Evolutionary conservation across 2,113 vertebrate genomes (phyloP), one percentile per base, ranked within the genome.

Genomic region (Hoplias malabaricus): DNA sequence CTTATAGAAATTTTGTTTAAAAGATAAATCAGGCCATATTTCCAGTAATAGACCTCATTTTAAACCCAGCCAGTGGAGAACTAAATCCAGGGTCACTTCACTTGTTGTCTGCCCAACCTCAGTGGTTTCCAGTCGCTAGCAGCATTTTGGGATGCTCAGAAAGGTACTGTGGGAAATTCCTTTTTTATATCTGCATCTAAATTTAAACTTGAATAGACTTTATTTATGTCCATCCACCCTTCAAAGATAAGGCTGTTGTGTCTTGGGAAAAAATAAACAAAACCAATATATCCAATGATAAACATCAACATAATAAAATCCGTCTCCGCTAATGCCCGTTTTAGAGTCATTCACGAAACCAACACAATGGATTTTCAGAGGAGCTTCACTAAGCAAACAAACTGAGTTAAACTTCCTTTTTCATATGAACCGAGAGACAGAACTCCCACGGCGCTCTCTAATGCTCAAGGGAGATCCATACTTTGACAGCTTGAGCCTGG

Each of bases 401-500:
- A 83, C 21, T 36, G 13, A 2, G 34, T 19, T 56, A 50, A 42
- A 67, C 16, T 67, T 48, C 25, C 63, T 67, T 71, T 71, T 57
- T 72, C 10, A 23, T 61, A 54, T 62, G 21, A 68, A 38, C 27
- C 14, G 38, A 71, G 54, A 71, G 34, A 36, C 48, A 69, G 34
- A 77, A 68, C 69, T 81, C 70, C 56, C 76, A 71, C 27, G 65
- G 50, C 31, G 31, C n/a, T 59, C 31, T 38, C 5, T 12, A 13
- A 31, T 29, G 29, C 81, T 63, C 81, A 73, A 72, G 81, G 81
- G 81, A 83, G 75, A 68, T 79, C 42, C 57, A 66, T 56, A 31
- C 53, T 65, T 27, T 76, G 57, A 83, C 77, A 79, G 29, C 50
- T 83, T 70, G 40, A 66, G 69, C 34, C 68, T n/a, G 48, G 79